Conservation (phyloP, 2,888 invertebrate genomes). For the Caenorhabditis auriculariae region DNA sequence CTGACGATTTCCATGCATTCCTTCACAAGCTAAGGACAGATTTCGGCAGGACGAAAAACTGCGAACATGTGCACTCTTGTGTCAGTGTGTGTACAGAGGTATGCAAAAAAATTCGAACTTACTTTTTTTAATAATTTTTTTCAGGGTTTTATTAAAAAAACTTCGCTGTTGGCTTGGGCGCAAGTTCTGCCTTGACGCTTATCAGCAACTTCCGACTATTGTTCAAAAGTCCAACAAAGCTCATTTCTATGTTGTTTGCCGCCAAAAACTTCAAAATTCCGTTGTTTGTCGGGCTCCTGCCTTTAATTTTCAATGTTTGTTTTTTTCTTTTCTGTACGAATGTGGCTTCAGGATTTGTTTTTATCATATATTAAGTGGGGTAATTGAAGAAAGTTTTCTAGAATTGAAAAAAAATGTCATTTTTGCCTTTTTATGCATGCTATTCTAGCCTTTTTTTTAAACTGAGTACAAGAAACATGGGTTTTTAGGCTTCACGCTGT, state of each 20-base stretch:
- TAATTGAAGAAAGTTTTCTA: not conserved
- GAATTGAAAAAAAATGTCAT: no score
- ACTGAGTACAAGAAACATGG: no score
- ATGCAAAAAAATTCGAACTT: not conserved
- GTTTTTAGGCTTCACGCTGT: constrained; percentile 74
- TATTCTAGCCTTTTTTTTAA: not conserved
- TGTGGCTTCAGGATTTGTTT: not conserved
- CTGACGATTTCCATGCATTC: constrained; percentile 23
- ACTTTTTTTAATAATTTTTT: constrained; percentile 13
- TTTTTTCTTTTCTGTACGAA: not conserved
- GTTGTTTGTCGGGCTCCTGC: constrained; percentile 50
- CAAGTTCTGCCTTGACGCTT: constrained; percentile 33
- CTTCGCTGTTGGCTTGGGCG: constrained; percentile 62
- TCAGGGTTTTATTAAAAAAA: constrained; percentile 49
- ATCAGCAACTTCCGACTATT: constrained; percentile 17
- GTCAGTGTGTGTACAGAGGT: constrained; percentile 47
- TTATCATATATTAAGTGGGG: not conserved
- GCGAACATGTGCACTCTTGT: constrained; percentile 51
- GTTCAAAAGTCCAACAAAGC: constrained; percentile 21
- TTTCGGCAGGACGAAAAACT: constrained; percentile 33
- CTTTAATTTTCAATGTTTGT: constrained; percentile 55
- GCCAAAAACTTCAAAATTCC: constrained; percentile 43
- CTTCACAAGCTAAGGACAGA: constrained; percentile 26
- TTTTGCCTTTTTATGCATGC: not conserved
- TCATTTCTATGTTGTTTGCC: constrained; percentile 13